Base-by-base conservation (phyloP, 2,113 vertebrate genomes). In the Microtus pennsylvanicus region DNA sequence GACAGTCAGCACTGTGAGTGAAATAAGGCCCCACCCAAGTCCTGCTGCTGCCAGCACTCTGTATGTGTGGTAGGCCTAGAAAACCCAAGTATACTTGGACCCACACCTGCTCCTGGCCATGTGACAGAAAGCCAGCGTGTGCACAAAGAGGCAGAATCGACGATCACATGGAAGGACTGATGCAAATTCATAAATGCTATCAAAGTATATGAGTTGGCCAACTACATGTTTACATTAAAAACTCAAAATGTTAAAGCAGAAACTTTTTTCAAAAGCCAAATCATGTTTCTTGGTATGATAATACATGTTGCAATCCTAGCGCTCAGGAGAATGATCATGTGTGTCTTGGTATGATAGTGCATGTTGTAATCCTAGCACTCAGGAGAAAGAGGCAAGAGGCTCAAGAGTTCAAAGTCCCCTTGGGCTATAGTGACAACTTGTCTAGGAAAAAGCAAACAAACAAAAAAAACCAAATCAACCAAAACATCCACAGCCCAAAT, bases 191-290 rank as follows among this genome's bases (percentile, higher is more conserved):
- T 67, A 77, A 86, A 75, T 16, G 30, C 3, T 77, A 87, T 76
- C 55, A 75, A 94, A 28, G 69, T 28, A 21, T 89, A 89, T 74
- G 70, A 81, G 24, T 17, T 26, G 24, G 14, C 7, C 74, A 69
- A 21, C 50, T 87, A 81, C 6, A 72, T 7, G 65, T 74, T 58
- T 63, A 19, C n/a, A 35, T 70, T 89, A 55, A 83, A 94, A 45
- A 28, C 1, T 58, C 2, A 69, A 88, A 90, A 19, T 75, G 6
- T 63, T 63, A 87, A 90, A 52, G 63, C 33, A 74, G 45, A 95
- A 80, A 86, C 50, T n/a, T n/a, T 30, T 70, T 88, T 70, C 24
- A 58, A 91, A 87, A 80, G 42, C 30, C 74, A 89, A 83, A 83
- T 50, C n/a, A 10, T 8, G 9, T 69, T 26, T 52, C 10, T 81